Conservation (phyloP, 2,888 invertebrate genomes). For the Atrina japonica region DNA sequence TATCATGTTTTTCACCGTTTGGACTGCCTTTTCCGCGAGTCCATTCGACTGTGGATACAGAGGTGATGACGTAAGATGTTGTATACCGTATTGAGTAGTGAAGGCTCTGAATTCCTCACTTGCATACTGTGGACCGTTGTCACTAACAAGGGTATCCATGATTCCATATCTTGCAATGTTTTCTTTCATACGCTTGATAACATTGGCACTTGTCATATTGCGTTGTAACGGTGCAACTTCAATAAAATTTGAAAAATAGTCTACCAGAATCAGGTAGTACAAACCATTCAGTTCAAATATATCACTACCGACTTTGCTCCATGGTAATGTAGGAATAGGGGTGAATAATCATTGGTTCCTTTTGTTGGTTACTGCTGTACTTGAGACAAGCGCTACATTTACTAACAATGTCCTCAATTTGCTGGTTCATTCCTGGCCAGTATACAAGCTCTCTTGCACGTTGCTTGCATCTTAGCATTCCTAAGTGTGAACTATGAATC, state of each 20-base stretch:
- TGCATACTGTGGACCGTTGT: conserved; percentile 48
- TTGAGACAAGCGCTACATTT: conserved; percentile 33
- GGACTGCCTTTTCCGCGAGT: conserved; percentile 47
- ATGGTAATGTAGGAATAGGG: conserved; percentile 29
- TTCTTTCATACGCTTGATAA: conserved; percentile 35
- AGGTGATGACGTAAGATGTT: conserved; percentile 42
- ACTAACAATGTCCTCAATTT: conserved; percentile 38
- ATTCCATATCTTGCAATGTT: conserved; percentile 51
- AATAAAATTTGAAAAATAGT: conserved; percentile 36
- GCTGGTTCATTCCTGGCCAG: conserved; percentile 45
- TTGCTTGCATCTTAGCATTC: conserved; percentile 34
- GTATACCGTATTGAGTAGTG: neutral
- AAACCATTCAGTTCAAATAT: conserved; percentile 14
- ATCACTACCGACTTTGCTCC: conserved; percentile 32
- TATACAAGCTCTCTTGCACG: conserved; percentile 36
- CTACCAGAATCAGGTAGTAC: conserved; percentile 35
- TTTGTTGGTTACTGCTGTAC: conserved; percentile 27
- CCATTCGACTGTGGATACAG: conserved; percentile 52
- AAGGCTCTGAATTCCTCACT: conserved; percentile 41
- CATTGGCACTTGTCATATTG: conserved; percentile 19
- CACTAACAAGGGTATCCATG: conserved; percentile 38
- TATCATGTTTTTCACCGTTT: conserved; percentile 41
- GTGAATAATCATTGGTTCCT: conserved; percentile 45
- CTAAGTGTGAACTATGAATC: conserved; percentile 34
- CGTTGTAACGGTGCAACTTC: conserved; percentile 26